Percentiles rank a stretch among this genome's conserved stretches.
Conservation (phyloP, 2,888 invertebrate species). For the Sphecodes monilicornis region DNA sequence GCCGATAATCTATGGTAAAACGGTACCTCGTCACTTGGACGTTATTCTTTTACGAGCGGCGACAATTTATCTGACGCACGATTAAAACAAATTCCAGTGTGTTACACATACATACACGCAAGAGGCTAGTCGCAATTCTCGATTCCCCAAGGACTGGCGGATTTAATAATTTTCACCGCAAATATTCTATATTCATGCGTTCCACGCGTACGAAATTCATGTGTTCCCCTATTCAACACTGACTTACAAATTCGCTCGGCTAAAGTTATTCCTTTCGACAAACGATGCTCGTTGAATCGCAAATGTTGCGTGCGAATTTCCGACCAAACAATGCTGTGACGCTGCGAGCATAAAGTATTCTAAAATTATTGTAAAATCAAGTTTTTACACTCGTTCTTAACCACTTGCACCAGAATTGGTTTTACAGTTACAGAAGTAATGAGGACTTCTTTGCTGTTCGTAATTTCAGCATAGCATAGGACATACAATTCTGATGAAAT, state of each 20-base stretch:
- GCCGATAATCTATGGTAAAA: slow-evolving; percentile 63
- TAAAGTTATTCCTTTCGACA: slow-evolving; percentile 5
- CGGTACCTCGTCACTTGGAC: slow-evolving; percentile 44
- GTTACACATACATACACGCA: neutral
- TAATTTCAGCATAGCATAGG: too few species aligned
- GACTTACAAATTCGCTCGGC: neutral
- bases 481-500: too few species aligned
- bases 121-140: neutral
- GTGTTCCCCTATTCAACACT: neutral
- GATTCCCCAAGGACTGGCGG: neutral
- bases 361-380: neutral
- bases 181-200: neutral
- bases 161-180: neutral
- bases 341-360: neutral
- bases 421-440: too few species aligned
- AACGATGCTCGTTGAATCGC: neutral
- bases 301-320: neutral
- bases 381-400: too few species aligned
- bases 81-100: neutral
- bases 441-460: too few species aligned
- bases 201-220: neutral
- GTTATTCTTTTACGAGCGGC: slow-evolving; percentile 55
- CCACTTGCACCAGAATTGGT: too few species aligned
- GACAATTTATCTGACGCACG: neutral
- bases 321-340: neutral